These are phyloP conservation scores for Microvelia longipes DNA, from an alignment of 1,140 invertebrate species.

Conservation along the genomic window DNA sequence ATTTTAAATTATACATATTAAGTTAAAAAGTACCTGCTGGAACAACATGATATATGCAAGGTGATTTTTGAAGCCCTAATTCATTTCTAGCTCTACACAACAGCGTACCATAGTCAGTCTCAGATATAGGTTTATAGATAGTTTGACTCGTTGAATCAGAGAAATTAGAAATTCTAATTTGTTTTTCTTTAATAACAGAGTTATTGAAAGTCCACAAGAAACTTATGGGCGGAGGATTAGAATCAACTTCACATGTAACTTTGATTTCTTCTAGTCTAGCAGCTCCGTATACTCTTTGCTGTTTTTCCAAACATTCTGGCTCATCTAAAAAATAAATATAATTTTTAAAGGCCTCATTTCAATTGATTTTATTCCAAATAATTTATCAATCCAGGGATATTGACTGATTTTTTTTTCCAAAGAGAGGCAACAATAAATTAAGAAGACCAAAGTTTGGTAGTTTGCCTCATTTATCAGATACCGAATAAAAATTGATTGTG, in stretches of 20 bases:
- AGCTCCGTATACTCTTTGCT: slow-evolving; percentile 52
- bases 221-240: slow-evolving; percentile 55
- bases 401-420: too few species aligned
- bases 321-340: slow-evolving; percentile 5
- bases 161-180: slow-evolving; percentile 10
- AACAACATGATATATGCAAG: slow-evolving; percentile 53
- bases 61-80: slow-evolving; percentile 45
- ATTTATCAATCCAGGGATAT: too few species aligned
- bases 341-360: too few species aligned
- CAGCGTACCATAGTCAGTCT: slow-evolving; percentile 52
- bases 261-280: slow-evolving; percentile 58
- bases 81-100: slow-evolving; percentile 53
- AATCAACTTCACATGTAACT: slow-evolving; percentile 65
- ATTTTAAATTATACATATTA: too few species aligned
- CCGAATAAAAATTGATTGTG: too few species aligned
- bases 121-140: slow-evolving; percentile 49
- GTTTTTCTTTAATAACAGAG: slow-evolving; percentile 36
- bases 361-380: too few species aligned
- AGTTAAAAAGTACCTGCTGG: slow-evolving; percentile 43
- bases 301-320: slow-evolving; percentile 49
- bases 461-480: too few species aligned
- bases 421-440: too few species aligned
- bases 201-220: slow-evolving; percentile 68
- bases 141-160: slow-evolving; percentile 39
- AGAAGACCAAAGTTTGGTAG: too few species aligned